Evolutionary conservation across 2,888 invertebrate species (phyloP), one percentile per base, ranked within the genome.

Genomic region (Oligia strigilis): DNA sequence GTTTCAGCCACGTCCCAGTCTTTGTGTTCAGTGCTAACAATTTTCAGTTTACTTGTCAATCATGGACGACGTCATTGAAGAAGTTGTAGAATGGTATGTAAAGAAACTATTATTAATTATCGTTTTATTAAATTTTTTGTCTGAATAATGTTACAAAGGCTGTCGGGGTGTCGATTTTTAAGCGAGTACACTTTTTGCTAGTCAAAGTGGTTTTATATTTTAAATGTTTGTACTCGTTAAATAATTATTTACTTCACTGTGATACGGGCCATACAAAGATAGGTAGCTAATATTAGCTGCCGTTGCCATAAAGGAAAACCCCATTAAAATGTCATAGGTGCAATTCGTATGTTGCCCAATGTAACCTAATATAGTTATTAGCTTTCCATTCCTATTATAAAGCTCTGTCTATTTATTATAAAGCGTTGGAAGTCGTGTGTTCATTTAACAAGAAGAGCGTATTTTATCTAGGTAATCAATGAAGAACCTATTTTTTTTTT

Each of bases 31-130:
- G 76, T 84, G 71, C 72, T 81, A 78, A 70, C 69, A 75, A 82
- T 70, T 88, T 79, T 85, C 78, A 65, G 80, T 80, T 77, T 79
- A 75, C 82, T 80, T 77, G 71, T 76, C 77, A 82, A 85, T 79
- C 76, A 95, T 94, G 94, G 94, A 95, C 52, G 91, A 95, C 80
- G 88, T 93, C 69, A 94, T 94, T 69, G 86, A 92, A 80, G 95
- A 95, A 88, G 92, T 91, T 72, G 83, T 88, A 58, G 93, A 94
- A 85, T 93, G 94, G 95, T 95, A 89, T 85, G 94, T 86, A 69
- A 52, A 70, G 9, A 74, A 60, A 40, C 0, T 62, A 46, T 55
- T 46, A 29, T 65, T 8, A 78, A 65, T 17, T 13, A 60, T 14
- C 11, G 11, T 65, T 66, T 71, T 17, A 13, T 36, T 75, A 36